phyloP scores from a whole-genome alignment of 1,140 invertebrate species.

The Drosophila chauvacae region DNA sequence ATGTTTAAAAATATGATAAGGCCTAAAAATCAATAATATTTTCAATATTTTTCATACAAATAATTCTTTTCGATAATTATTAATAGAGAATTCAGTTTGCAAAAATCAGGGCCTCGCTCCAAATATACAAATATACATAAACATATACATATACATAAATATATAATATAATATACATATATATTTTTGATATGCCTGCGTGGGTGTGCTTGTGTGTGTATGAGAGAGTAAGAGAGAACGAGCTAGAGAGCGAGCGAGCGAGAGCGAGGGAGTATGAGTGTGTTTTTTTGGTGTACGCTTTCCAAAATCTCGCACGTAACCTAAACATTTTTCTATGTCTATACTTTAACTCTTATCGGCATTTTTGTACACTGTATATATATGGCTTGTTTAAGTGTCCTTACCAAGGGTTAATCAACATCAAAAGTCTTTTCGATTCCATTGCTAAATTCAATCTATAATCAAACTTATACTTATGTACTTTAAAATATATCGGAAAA shows the following conservation, averaged over 20 bases:
- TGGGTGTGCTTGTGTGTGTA: slow-evolving; percentile 29
- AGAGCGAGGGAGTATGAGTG: slow-evolving; percentile 4
- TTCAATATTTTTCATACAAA: too few species aligned
- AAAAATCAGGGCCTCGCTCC: slow-evolving; percentile 28
- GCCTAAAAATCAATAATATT: neutral
- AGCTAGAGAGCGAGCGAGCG: slow-evolving; percentile 3
- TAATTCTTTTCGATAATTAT: neutral
- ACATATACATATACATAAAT: slow-evolving; percentile 25
- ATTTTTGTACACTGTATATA: slow-evolving; percentile 62
- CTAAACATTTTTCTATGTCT: slow-evolving; percentile 48
- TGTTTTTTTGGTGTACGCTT: slow-evolving; percentile 33
- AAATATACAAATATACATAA: slow-evolving; percentile 48
- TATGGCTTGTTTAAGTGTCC: slow-evolving; percentile 76
- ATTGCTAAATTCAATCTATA: slow-evolving; percentile 51
- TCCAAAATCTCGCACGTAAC: slow-evolving; percentile 50
- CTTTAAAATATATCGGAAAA: slow-evolving; percentile 47
- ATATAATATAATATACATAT: slow-evolving; percentile 58
- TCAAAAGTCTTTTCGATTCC: slow-evolving; percentile 50
- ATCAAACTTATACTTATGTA: slow-evolving; percentile 51
- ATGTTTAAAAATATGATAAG: too few species aligned
- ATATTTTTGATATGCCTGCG: slow-evolving; percentile 78
- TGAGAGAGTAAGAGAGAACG: slow-evolving; percentile 3
- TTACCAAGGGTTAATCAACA: slow-evolving; percentile 69
- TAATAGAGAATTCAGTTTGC: slow-evolving; percentile 14
- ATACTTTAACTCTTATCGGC: slow-evolving; percentile 38